Evolutionary conservation across 1,140 invertebrate species (phyloP), one percentile per base, ranked within the genome.

Genomic region (Adelges cooleyi): DNA sequence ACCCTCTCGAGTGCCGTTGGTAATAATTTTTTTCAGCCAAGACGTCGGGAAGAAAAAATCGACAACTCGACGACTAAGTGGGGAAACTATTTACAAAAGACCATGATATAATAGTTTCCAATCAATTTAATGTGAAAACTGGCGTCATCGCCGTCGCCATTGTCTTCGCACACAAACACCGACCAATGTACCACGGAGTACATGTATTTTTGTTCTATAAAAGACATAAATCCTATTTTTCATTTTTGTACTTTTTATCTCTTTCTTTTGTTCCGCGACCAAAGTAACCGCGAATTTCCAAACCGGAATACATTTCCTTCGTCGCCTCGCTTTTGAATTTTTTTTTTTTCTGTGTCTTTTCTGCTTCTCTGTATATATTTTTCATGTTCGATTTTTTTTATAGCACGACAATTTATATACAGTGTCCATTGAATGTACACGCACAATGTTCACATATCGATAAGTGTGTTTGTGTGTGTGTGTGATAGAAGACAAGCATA

Each of bases 271-370:
- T 44, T 8, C n/a, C 40, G 40, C 40, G 40, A n/a, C n/a, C n/a
- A n/a, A n/a, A 17, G 40, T 42, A 44, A 27, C 52, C 38, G 40
- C 42, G 25, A 46, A 46, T 46, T 62, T 46, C 42, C 56, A 25
- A n/a, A 42, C 38, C 38, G 50, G 51, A 65, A 65, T 51, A 65
- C 20, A 50, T 52, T 54, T 46, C 20, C 65, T 22, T 54, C 44
- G 40, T 44, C 27, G 51, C 33, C n/a, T 66, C 51, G 29, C 51
- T 25, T 27, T 29, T 25, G 51, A n/a, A n/a, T n/a, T 29, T 29
- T 6, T 46, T 27, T 8, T 38, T 36, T 25, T 23, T 46, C 29
- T 62, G 13, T 62, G 25, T 48, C 38, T 48, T 62, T 33, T 15
- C 4, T 38, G 22, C n/a, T 27, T 56, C 23, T 44, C 11, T 44